These are phyloP conservation scores for Epizoanthus stellaris DNA, from an alignment of 92 coral and sea anemone genomes.

Conservation along the genomic window DNA sequence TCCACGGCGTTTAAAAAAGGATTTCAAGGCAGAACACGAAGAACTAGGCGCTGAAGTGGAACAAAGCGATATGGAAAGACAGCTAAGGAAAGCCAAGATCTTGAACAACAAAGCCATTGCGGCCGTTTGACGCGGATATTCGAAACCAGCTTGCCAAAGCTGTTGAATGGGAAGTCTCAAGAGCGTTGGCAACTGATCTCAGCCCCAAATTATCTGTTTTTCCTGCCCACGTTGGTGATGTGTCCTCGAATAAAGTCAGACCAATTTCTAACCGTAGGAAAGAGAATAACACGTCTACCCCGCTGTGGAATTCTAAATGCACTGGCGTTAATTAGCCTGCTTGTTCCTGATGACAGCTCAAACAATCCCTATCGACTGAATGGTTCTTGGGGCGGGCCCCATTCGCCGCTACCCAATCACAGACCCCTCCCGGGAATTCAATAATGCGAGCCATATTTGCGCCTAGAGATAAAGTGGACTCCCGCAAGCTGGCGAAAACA, in stretches of 20 bases:
- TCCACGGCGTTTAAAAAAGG: constrained; percentile 27
- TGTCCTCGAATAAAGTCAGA: not conserved
- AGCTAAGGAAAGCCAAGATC: constrained; percentile 9
- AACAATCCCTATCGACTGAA: constrained; percentile 17
- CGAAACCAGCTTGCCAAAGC: constrained; percentile 5
- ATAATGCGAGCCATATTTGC: not conserved
- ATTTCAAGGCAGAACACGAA: constrained; percentile 25
- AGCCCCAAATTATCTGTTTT: too few relatives aligned
- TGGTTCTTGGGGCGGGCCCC: constrained; percentile 18
- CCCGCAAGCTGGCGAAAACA: not conserved
- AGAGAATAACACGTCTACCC: not conserved
- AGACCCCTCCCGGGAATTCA: constrained; percentile 38
- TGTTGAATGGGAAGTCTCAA: not conserved
- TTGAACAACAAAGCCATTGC: constrained; percentile 39
- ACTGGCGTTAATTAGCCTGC: constrained; percentile 23
- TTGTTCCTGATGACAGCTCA: constrained; percentile 37
- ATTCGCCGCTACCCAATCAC: not conserved
- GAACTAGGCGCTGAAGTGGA: constrained; percentile 1
- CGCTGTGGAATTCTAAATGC: constrained; percentile 25
- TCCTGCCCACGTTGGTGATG: too few relatives aligned
- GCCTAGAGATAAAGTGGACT: constrained; percentile 2
- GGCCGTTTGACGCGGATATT: constrained; percentile 23
- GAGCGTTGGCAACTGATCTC: too few relatives aligned
- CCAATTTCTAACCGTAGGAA: not conserved
- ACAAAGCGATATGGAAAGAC: constrained; percentile 5